Base-by-base conservation (phyloP, 2,113 vertebrate genomes). In the Catagonus wagneri region DNA sequence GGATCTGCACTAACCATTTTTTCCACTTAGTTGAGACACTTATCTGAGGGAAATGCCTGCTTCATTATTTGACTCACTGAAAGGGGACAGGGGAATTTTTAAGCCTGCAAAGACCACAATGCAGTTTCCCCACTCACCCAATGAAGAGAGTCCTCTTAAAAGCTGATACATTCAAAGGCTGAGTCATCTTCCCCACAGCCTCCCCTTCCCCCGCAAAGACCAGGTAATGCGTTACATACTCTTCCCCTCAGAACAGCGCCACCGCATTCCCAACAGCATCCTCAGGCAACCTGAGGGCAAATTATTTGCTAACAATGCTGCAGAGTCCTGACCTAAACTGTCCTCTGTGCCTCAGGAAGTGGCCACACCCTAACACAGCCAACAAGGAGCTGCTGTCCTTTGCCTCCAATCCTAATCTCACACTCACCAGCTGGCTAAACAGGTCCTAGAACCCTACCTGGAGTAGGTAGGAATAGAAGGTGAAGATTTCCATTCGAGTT, bases 291-390 rank as follows among this genome's bases (percentile, higher is more conserved):
- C 44, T 69, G 81, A 68, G 61, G 71, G 44, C 69, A 89, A 97
- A 97, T 97, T 97, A 96, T 97, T 97, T 94, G 96, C 96, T 97
- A 97, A 97, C 78, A 97, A 98, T 96, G 97, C 80, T 58, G 20
- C 19, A 32, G 20, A 69, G 76, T 17, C 56, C 39, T 65, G 60
- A 95, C 68, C 25, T 32, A 75, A 60, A 3, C 12, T 50, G 83
- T 72, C 29, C 54, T 84, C n/a, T 19, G 27, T 29, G 63, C 19
- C 71, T 39, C 25, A 68, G 50, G 50, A 58, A 75, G 72, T 3
- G 50, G 91, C 83, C 92, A 93, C 95, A 93, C 94, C 96, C 95
- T 79, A 60, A 17, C 8, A 66, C 17, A 44, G 36, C 32, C 32
- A 65, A 66, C 7, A 34, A 44, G 27, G 32, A 22, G 20, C 29